Base-by-base conservation (phyloP, 2,113 vertebrate species). In the Elephantulus edwardii region DNA sequence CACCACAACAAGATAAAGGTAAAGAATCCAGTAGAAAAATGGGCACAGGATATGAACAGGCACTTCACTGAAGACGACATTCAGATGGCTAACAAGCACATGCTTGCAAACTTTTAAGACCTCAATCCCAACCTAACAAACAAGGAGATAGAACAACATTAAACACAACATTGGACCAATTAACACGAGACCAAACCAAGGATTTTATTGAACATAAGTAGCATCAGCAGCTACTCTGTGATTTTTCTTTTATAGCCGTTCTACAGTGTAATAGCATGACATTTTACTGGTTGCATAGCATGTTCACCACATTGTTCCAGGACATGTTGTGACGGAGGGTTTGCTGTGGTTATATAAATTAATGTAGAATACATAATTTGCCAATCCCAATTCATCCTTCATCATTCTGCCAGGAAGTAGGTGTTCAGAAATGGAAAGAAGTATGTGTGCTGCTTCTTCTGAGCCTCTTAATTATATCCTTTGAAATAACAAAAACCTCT, bases 401-500 rank as follows among this genome's bases (percentile, higher is more conserved):
- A 71, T 35, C 44, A 10, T 66, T 90, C 38, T 68, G 11, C 52
- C 40, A 75, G 70, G 54, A 52, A 54, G 35, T 54, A 68, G 84
- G 38, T 88, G 76, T 60, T 66, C 56, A 62, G 48, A 35, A 92
- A 46, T 62, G 80, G 56, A 89, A 89, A 92, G 35, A 66, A 68
- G 22, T 52, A 2, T 60, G 58, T 7, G 28, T 9, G 24, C 54
- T 71, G 35, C 33, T 83, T 78, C 78, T 68, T 52, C 40, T 42
- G 35, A 85, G 70, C 38, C 54, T 77, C 64, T 88, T 77, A 48
- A 89, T 58, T 85, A 48, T 66, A 40, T 66, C 62, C 35, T 90
- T 75, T 60, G 77, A 77, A 92, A 81, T 80, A 56, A 56, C 76
- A 91, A 64, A 83, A 78, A 8, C 83, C 50, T 77, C 38, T 72